Evolutionary conservation across 2,113 vertebrate species (phyloP), one percentile per base, ranked within the genome.

Genomic region (Todiramphus chloris): DNA sequence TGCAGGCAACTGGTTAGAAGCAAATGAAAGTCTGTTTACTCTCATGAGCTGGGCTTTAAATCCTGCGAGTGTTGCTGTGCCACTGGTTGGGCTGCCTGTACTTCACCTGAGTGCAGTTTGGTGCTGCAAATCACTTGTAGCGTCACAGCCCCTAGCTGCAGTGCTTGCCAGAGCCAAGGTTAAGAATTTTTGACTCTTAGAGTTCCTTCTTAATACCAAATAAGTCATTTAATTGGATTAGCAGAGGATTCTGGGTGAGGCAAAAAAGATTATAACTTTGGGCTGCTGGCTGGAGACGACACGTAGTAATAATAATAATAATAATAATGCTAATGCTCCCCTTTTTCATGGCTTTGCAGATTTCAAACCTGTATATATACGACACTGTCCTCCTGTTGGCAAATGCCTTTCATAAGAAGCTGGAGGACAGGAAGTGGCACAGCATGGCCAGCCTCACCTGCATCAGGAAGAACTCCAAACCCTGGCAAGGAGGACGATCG

Each of bases 371-470:
- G 72, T 99, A 99, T 97, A 99, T 99, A 96, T 99, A 99, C 2
- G 99, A 99, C 93, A 99, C 99, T 0, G 99, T 99, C 89, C 97
- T 99, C 68, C 97, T 99, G 74, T 96, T 99, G 93, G 99, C 99
- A 11, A 99, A 99, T 53, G 99, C 99, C 70, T 99, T 99, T 94
- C 99, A 99, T 95, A 99, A 99, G 96, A 99, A 99, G 97, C 97
- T 99, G 86, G 99, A 99, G 96, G 99, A 99, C 96, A 98, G 99
- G 72, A 99, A 99, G 92, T 99, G 99, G 99, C 99, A 99, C 98
- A 99, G 99, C 97, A 99, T 99, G 99, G 99, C 99, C 44, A 99
- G 99, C 90, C 97, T 99, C 88, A 99, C 98, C n/a, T 99, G 99
- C 97, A 99, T 99, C 97, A 98, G 99, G 95, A 99, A 99, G 97